phyloP scores from a whole-genome alignment of 2,113 vertebrate genomes.

The Danionella cerebrum region DNA sequence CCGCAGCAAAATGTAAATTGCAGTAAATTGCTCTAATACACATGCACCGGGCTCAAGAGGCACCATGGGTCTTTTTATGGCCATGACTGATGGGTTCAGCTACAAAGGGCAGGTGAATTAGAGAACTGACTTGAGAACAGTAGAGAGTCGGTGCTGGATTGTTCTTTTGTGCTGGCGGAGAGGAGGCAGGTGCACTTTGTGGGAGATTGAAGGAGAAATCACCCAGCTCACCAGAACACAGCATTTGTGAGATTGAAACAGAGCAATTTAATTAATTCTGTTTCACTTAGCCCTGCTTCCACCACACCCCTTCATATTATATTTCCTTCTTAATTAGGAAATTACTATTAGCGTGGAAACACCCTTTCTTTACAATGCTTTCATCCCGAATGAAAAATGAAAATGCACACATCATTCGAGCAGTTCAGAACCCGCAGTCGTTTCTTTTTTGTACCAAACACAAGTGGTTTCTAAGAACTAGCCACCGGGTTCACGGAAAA shows the following conservation, averaged over 20 bases:
- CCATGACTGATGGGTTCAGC: slow-evolving; percentile 33
- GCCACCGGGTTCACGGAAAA: no score
- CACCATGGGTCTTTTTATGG: slow-evolving; percentile 34
- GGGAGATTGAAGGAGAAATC: slow-evolving; percentile 6
- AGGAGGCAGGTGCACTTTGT: slow-evolving; percentile 38
- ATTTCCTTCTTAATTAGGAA: neutral
- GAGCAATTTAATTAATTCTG: slow-evolving; percentile 16
- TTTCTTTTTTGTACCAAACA: no score
- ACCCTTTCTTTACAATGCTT: neutral
- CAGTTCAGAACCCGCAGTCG: no score
- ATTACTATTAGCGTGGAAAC: neutral
- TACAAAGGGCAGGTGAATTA: slow-evolving; percentile 42
- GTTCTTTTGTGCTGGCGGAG: slow-evolving; percentile 42
- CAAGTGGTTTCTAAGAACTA: no score
- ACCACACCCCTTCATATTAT: neutral
- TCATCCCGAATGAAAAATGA: no score
- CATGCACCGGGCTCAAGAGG: slow-evolving; percentile 26
- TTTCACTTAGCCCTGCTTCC: neutral
- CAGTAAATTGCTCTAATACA: slow-evolving; percentile 42
- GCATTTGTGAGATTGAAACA: slow-evolving; percentile 25
- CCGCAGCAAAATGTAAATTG: slow-evolving; percentile 36
- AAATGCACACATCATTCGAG: neutral
- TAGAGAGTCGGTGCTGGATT: slow-evolving; percentile 9
- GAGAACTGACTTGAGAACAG: slow-evolving; percentile 30
- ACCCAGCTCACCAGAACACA: slow-evolving; percentile 29